Base-by-base conservation (phyloP, 2,113 vertebrate genomes). In the Gorsachius goisagi region DNA sequence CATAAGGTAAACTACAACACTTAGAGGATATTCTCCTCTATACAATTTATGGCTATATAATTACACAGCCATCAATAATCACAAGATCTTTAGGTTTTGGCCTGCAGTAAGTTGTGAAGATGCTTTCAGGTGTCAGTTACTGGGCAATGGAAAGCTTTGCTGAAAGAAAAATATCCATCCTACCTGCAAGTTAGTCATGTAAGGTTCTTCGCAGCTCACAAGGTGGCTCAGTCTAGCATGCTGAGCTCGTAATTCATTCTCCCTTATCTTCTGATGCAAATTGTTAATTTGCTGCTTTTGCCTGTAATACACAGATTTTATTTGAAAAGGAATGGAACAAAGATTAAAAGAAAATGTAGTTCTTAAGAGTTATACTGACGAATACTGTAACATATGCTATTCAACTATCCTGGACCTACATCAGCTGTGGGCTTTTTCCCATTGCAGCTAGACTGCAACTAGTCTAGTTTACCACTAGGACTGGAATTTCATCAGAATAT, bases 221-320 rank as follows among this genome's bases (percentile, higher is more conserved):
- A 98, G 98, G 80, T 98, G 98, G 97, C 97, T 98, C 93, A 98
- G 97, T 88, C 99, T 97, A 77, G 98, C 98, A 59, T 99, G 99
- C 72, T 99, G 98, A 33, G 98, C 98, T 96, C 98, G 92, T 47
- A 99, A 96, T 97, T 99, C 99, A 44, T 99, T 99, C 96, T 99
- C 98, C 85, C 98, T 98, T 98, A 99, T 99, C 92, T 98, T 98
- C 56, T 99, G 98, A n/a, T 99, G 98, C 15, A 99, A 98, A 86
- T 98, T 98, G 79, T 98, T 97, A 86, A 99, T 99, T 97, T 99
- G 99, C 93, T 99, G 99, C 96, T 99, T 99, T 95, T 99, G 99
- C 89, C 99, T 99, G 97, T 58, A 98, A 98, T 66, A 96, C n/a
- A 96, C 7, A 97, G 35, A 59, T 94, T 32, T 93, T 33, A 87